phyloP scores from a whole-genome alignment of 1,140 invertebrate species.

The Drosophila takahashii region DNA sequence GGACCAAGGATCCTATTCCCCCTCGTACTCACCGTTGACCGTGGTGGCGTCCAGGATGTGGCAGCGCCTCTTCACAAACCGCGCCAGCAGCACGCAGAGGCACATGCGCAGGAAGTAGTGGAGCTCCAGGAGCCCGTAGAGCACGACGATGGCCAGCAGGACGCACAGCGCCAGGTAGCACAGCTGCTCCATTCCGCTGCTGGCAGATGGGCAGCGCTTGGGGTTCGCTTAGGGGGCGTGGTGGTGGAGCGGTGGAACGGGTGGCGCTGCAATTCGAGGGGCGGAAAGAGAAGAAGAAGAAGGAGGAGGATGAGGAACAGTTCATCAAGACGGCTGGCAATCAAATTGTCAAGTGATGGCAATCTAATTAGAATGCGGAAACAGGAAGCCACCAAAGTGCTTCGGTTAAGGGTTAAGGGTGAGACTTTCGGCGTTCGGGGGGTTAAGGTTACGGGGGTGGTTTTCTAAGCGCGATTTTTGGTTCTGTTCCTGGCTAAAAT shows the following conservation, averaged over 20 bases:
- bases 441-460: constrained; percentile 13
- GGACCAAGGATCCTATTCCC: background rate
- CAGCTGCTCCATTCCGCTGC: constrained; percentile 59
- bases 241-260: background rate
- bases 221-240: constrained; percentile 3
- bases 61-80: constrained; percentile 87
- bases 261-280: constrained; percentile 8
- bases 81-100: constrained; percentile 87
- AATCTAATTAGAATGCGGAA: constrained; percentile 38
- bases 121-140: constrained; percentile 88
- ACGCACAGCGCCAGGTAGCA: constrained; percentile 68
- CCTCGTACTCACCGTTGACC: constrained; percentile 88
- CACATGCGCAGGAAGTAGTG: constrained; percentile 89
- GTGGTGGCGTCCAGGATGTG: constrained; percentile 88
- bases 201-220: background rate
- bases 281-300: no score
- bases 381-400: constrained; percentile 61
- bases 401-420: constrained; percentile 14
- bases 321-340: constrained; percentile 12
- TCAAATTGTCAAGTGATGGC: constrained; percentile 29
- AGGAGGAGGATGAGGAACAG: no score
- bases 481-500: constrained; percentile 45
- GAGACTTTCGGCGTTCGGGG: constrained; percentile 2
- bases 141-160: constrained; percentile 83
- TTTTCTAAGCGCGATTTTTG: constrained; percentile 14